phyloP scores from a whole-genome alignment of 2,113 vertebrate species.

The Calyptommatus sinebrachiatus region DNA sequence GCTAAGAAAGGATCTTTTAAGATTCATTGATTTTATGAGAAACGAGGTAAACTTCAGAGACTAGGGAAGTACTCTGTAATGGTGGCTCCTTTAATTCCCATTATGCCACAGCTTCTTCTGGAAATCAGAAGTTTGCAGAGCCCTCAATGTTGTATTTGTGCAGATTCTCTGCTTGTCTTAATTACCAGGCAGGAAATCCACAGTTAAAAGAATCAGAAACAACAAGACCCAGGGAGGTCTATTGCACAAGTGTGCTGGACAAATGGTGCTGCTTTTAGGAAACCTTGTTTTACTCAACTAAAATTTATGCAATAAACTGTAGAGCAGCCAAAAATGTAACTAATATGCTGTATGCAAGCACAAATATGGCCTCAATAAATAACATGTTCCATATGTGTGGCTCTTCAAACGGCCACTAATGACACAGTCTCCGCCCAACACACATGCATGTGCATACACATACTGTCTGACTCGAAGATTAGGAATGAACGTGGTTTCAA shows the following conservation, averaged over 20 bases:
- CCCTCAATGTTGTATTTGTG: background rate
- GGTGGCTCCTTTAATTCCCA: background rate
- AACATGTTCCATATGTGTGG: conserved; percentile 18
- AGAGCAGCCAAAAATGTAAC: conserved; percentile 21
- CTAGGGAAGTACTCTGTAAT: background rate
- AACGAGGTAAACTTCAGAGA: background rate
- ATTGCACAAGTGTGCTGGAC: conserved; percentile 12
- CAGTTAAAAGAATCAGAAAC: background rate
- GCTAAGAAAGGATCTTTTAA: background rate
- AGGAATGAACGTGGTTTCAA: background rate
- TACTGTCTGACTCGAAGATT: background rate
- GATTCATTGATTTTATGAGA: background rate
- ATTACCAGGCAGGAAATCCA: conserved; percentile 9
- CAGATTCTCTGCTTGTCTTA: conserved; percentile 10
- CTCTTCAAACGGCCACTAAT: background rate
- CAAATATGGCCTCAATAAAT: conserved; percentile 21
- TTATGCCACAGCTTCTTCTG: background rate
- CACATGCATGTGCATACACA: background rate
- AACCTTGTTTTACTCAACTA: conserved; percentile 17
- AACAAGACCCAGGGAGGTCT: conserved; percentile 14
- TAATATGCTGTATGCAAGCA: conserved; percentile 16
- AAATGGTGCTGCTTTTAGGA: conserved; percentile 13
- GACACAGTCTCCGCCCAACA: background rate
- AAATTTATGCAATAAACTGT: conserved; percentile 28
- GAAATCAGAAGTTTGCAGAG: background rate